Percentiles rank a stretch among this genome's conserved stretches.
These are phyloP conservation scores for Chrysopa pallens DNA, from an alignment of 1,140 invertebrate species.

Conservation along the genomic window DNA sequence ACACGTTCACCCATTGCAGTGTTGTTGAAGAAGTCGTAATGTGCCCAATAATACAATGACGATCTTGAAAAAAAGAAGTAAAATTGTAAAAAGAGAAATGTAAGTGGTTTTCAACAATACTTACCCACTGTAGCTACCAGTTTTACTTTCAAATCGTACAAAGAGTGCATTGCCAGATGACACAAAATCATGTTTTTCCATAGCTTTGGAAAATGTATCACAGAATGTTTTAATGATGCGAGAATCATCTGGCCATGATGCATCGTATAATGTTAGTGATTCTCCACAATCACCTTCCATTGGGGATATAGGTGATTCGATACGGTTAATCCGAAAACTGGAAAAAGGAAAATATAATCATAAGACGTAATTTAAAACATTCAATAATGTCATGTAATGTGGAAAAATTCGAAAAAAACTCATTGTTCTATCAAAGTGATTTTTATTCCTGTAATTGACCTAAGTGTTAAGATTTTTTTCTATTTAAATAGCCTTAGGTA, in stretches of 20 bases:
- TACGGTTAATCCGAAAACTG: conserved; percentile 74
- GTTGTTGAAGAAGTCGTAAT: conserved; percentile 85
- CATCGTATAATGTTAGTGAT: conserved; percentile 72
- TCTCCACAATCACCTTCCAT: conserved; percentile 78
- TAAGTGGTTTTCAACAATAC: conserved; percentile 10
- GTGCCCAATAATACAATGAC: conserved; percentile 79
- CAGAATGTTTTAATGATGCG: conserved; percentile 82
- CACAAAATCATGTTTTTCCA: conserved; percentile 83
- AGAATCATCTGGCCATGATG: conserved; percentile 66
- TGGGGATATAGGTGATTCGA: conserved; percentile 68
- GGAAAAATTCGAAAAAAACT: too few species aligned
- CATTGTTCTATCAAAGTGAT: too few species aligned
- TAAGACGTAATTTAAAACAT: too few species aligned
- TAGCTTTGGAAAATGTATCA: conserved; percentile 75
- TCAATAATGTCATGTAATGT: too few species aligned
- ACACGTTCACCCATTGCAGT: conserved; percentile 66
- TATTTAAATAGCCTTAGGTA: too few species aligned
- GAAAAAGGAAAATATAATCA: too few species aligned
- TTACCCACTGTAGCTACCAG: conserved; percentile 73
- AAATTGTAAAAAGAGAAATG: neutral
- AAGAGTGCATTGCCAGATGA: conserved; percentile 70
- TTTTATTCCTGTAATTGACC: too few species aligned
- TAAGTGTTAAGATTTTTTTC: too few species aligned
- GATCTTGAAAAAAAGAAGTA: conserved; percentile 26
- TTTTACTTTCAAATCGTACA: conserved; percentile 76